Evolutionary conservation across 2,888 invertebrate species (phyloP).

Genomic region (Opisthograptis luteolata): DNA sequence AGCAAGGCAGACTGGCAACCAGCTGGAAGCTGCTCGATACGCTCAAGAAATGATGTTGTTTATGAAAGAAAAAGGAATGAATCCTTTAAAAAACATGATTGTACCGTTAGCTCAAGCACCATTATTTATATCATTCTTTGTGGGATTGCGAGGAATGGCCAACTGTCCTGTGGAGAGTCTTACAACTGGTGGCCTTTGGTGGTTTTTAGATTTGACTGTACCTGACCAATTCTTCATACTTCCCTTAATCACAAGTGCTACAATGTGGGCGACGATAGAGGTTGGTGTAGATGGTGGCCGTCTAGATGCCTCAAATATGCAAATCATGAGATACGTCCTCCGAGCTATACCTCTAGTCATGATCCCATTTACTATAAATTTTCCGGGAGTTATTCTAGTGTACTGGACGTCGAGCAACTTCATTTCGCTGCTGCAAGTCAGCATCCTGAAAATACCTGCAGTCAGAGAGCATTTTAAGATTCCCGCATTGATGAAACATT

Average conservation of each 20-base stretch:
- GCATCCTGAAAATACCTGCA: conserved; percentile 88
- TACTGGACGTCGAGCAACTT: conserved; percentile 97
- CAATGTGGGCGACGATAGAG: conserved; percentile 92
- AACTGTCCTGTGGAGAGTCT: conserved; percentile 96
- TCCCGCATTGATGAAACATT: conserved; percentile 84
- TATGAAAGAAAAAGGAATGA: conserved; percentile 92
- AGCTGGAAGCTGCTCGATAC: conserved; percentile 89
- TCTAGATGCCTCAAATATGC: conserved; percentile 87
- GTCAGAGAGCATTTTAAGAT: conserved; percentile 92
- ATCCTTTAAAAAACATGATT: conserved; percentile 91
- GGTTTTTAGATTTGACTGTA: conserved; percentile 97
- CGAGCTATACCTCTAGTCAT: conserved; percentile 90
- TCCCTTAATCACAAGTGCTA: conserved; percentile 93
- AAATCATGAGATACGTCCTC: conserved; percentile 89
- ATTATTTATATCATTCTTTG: conserved; percentile 96
- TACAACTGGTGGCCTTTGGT: conserved; percentile 93
- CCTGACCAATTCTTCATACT: conserved; percentile 95
- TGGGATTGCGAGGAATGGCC: conserved; percentile 94
- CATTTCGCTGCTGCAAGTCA: conserved; percentile 92
- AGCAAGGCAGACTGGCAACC: conserved; percentile 93
- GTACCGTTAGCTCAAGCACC: conserved; percentile 93
- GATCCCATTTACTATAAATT: conserved; percentile 94
- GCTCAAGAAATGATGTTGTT: conserved; percentile 91
- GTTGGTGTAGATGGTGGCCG: conserved; percentile 91
- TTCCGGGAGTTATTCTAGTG: conserved; percentile 93